Conservation (phyloP, 2,888 invertebrate species). For the Bedellia somnulentella region DNA sequence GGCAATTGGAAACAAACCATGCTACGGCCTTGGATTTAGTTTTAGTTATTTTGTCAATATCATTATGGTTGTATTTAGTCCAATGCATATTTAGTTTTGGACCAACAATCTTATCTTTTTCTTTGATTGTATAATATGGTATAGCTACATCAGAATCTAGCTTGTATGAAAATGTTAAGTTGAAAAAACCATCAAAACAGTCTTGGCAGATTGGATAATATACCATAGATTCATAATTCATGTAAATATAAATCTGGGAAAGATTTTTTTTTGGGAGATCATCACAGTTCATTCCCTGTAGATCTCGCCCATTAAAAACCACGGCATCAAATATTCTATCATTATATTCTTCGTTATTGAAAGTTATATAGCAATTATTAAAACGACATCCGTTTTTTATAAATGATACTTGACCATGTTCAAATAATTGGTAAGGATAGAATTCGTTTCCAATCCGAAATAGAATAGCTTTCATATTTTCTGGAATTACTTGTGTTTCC, state of each 20-base stretch:
- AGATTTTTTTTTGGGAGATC: conserved; percentile 9
- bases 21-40: conserved; percentile 30
- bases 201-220: conserved; percentile 28
- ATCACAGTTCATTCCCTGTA: neutral
- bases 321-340: conserved; percentile 24
- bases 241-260: conserved; percentile 34
- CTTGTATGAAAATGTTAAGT: conserved; percentile 48
- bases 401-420: conserved; percentile 24
- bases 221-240: conserved; percentile 28
- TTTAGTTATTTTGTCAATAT: conserved; percentile 13
- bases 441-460: conserved; percentile 31
- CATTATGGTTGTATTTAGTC: conserved; percentile 17
- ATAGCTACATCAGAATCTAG: conserved; percentile 34
- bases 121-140: conserved; percentile 27
- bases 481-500: neutral
- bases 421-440: conserved; percentile 2
- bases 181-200: conserved; percentile 35
- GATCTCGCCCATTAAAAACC: conserved; percentile 9
- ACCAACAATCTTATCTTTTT: conserved; percentile 22
- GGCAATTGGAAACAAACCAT: conserved; percentile 30
- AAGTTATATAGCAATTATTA: conserved; percentile 38
- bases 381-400: conserved; percentile 32
- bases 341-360: conserved; percentile 20
- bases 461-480: conserved; percentile 16
- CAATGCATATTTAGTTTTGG: conserved; percentile 23